Evolutionary conservation across 2,113 vertebrate species (phyloP), one percentile per base, ranked within the genome.

Genomic region (Myocastor coypus): DNA sequence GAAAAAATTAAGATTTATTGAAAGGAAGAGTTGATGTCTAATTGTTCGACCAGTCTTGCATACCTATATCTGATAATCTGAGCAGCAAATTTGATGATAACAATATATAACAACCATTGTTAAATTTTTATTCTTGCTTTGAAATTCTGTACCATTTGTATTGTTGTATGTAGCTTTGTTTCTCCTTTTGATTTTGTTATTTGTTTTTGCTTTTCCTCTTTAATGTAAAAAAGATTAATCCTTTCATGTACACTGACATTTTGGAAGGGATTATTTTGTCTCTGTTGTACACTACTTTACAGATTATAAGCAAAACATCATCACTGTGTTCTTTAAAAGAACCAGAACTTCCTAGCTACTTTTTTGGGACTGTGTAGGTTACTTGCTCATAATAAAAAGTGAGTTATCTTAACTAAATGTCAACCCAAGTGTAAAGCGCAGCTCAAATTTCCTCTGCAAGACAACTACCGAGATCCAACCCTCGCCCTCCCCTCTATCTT

Each of bases 161-260:
- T 14, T 55, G 55, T 17, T 55, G 55, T 55, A 55, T 55, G 55
- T 55, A 16, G 55, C 12, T 55, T 55, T 55, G 55, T 55, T 55
- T 55, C 55, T 57, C 14, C 55, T 5, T 57, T 19, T 57, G 55
- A 19, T 57, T 57, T 57, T 57, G 55, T 57, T 57, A 57, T 17
- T 57, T 19, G 17, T 57, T 57, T 57, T 57, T 57, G 55, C 3
- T 19, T 57, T 57, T 57, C 55, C 17, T 57, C 55, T 57, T 57
- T 57, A 57, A 17, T 57, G 19, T 57, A 57, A 5, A 57, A 97
- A 96, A 96, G 20, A 50, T 77, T 95, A 97, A 97, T 87, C 73
- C 37, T 59, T 75, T 63, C 83, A 14, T 19, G 91, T 5, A 42
- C 6, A 84, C 16, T 6, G 92, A 40, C 8, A 24, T 66, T 77